Conservation (phyloP, 2,797 vertebrate genomes). For the Eulemur rubriventer region DNA sequence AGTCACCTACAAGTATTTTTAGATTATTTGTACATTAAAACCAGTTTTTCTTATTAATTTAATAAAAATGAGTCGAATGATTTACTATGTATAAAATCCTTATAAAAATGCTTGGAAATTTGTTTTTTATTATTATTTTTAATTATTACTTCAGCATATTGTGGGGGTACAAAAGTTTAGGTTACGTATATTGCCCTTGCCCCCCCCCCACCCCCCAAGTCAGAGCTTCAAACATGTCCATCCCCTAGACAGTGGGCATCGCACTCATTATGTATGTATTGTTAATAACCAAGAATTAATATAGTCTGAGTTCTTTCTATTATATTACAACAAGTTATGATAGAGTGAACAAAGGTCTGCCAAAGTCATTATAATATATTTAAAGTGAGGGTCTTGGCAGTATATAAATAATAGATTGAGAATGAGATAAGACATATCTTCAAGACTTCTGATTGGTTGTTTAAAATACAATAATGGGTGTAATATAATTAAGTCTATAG, state of each 20-base stretch:
- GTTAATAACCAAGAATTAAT: not conserved
- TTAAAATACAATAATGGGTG: not conserved
- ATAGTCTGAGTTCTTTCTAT: not conserved
- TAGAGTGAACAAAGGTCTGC: not conserved
- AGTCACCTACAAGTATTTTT: not conserved
- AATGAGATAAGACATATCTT: not conserved
- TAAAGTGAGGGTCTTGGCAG: not conserved
- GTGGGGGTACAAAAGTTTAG: too few species aligned
- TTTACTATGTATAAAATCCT: not conserved
- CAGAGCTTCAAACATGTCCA: too few species aligned
- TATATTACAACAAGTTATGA: not conserved
- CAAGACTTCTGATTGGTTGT: constrained; percentile 32
- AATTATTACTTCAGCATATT: too few species aligned
- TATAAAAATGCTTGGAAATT: not conserved
- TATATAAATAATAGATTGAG: not conserved
- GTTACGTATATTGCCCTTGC: too few species aligned
- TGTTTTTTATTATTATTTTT: not conserved
- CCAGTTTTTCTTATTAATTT: not conserved
- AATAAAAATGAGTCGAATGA: constrained; percentile 7
- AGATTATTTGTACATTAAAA: constrained; percentile 28
- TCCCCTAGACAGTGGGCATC: too few species aligned
- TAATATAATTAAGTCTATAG: constrained; percentile 69
- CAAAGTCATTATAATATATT: not conserved
- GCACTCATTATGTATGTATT: not conserved
- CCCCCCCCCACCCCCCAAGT: accelerated